Evolutionary conservation across 2,113 vertebrate genomes (phyloP).

Genomic region (Paratilapia polleni): DNA sequence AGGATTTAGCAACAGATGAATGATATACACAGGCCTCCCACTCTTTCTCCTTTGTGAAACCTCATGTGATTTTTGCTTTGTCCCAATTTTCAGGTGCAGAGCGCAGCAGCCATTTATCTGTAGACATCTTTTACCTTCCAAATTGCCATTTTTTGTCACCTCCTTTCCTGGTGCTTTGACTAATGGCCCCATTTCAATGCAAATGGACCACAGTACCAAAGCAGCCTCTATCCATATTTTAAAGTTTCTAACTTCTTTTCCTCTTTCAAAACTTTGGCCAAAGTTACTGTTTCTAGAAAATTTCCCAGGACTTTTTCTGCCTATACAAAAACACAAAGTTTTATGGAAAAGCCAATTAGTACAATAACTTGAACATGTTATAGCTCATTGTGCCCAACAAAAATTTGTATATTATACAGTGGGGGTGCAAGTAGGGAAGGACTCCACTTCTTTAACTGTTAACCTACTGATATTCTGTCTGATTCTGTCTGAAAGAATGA

Average conservation of each 20-base stretch:
- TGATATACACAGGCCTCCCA: background rate
- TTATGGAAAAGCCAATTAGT: too few species aligned
- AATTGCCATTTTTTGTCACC: slow-evolving; percentile 26
- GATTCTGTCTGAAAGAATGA: background rate
- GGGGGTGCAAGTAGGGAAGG: rapidly evolving
- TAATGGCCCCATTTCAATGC: slow-evolving; percentile 45
- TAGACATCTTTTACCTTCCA: slow-evolving; percentile 15
- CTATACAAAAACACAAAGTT: background rate
- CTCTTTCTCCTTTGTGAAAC: background rate
- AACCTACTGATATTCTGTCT: background rate
- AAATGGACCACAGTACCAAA: slow-evolving; percentile 14
- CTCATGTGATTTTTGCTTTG: slow-evolving; percentile 21
- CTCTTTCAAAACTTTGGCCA: background rate
- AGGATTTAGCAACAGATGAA: slow-evolving; percentile 10
- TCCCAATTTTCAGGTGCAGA: slow-evolving; percentile 35
- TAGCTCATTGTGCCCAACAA: background rate
- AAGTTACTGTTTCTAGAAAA: background rate
- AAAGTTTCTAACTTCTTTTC: background rate
- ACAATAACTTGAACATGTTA: background rate
- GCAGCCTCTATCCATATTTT: background rate
- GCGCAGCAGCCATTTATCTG: slow-evolving; percentile 31
- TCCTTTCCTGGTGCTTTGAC: slow-evolving; percentile 10
- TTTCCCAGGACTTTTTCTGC: background rate
- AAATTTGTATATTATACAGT: background rate
- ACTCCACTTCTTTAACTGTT: background rate